Evolutionary conservation across 2,888 invertebrate species (phyloP).

Genomic region (Lasioglossum pauxillum): DNA sequence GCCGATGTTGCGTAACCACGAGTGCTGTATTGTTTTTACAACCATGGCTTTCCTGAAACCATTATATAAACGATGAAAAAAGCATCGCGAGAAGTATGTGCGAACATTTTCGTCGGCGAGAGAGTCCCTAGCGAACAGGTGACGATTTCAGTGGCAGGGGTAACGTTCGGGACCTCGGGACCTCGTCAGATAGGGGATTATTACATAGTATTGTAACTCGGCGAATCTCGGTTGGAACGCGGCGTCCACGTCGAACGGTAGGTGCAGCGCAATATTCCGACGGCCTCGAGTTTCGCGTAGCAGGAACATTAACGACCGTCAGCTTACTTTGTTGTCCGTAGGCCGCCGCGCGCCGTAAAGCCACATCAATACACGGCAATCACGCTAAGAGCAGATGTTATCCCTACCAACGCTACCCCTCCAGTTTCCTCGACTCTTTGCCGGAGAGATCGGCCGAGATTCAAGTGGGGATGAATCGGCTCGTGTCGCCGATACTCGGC

Average conservation of each 20-base stretch:
- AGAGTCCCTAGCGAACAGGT: neutral
- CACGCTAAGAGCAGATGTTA: constrained; percentile 83
- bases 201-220: constrained; percentile 15
- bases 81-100: neutral
- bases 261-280: constrained; percentile 49
- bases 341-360: constrained; percentile 79
- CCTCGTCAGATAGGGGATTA: neutral
- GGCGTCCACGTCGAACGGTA: constrained; percentile 23
- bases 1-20: neutral
- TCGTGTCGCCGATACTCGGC: constrained; percentile 67
- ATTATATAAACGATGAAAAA: constrained; percentile 36
- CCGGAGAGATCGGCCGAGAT: constrained; percentile 46
- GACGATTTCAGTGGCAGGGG: neutral
- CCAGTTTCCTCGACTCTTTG: constrained; percentile 45
- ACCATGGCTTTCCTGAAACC: constrained; percentile 31
- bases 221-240: constrained; percentile 41
- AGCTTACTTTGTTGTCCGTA: constrained; percentile 75
- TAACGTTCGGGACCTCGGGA: too few relatives aligned
- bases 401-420: constrained; percentile 71
- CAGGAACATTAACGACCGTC: constrained; percentile 73
- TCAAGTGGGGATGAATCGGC: constrained; percentile 64
- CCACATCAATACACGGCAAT: constrained; percentile 82
- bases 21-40: constrained; percentile 30
- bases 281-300: constrained; percentile 68
- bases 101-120: neutral